Percentiles rank a stretch among this genome's conserved stretches.
These are phyloP conservation scores for Lasioglossum villosulum DNA, from an alignment of 2,888 invertebrate genomes.

Conservation along the genomic window DNA sequence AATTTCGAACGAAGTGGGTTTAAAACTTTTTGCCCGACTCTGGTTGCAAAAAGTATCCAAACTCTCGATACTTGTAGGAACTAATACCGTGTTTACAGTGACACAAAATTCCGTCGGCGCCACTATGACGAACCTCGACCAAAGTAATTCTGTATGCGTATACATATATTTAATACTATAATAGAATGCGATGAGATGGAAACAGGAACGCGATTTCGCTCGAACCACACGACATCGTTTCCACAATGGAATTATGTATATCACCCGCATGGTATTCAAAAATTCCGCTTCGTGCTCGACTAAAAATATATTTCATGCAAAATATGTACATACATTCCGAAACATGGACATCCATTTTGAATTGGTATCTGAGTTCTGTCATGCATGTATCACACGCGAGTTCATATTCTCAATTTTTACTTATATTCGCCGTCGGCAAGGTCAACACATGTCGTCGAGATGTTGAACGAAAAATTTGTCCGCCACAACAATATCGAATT, in stretches of 20 bases:
- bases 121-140: too few relatives aligned
- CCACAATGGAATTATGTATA: background rate
- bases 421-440: background rate
- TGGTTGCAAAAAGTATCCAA: too few relatives aligned
- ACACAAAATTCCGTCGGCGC: too few relatives aligned
- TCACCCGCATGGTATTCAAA: background rate
- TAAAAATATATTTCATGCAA: background rate
- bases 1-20: too few relatives aligned
- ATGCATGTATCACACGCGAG: background rate
- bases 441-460: background rate
- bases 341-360: background rate
- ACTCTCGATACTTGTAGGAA: too few relatives aligned
- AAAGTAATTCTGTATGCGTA: too few relatives aligned
- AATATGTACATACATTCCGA: background rate
- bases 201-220: too few relatives aligned
- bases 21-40: too few relatives aligned
- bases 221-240: too few relatives aligned
- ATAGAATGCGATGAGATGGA: too few relatives aligned
- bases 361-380: background rate
- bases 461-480: background rate
- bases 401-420: background rate
- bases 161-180: too few relatives aligned
- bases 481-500: background rate
- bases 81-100: too few relatives aligned
- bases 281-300: background rate